These are phyloP conservation scores for Synanceia verrucosa DNA, from an alignment of 2,797 vertebrate genomes.

Conservation along the genomic window DNA sequence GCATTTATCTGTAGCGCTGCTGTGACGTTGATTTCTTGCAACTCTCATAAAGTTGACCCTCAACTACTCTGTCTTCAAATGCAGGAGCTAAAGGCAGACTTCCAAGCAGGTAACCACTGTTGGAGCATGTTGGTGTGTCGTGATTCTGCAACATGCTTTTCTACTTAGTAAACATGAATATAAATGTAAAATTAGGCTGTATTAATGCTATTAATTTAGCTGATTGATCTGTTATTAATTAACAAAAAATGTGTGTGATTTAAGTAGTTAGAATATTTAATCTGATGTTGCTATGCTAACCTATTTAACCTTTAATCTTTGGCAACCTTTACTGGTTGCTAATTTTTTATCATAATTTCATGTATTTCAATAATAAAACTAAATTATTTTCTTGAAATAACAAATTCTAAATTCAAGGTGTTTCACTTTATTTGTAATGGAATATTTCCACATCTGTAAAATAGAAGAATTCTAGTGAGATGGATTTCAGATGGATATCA, in stretches of 20 bases:
- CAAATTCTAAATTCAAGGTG: not conserved
- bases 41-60: constrained; percentile 67
- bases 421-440: not conserved
- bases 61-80: constrained; percentile 76
- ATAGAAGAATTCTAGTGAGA: not conserved
- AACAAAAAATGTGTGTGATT: not conserved
- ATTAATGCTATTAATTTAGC: not conserved
- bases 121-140: constrained; percentile 5
- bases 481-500: not conserved
- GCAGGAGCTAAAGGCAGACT: constrained; percentile 88
- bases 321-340: not conserved
- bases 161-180: not conserved
- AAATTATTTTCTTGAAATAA: not conserved
- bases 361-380: not conserved
- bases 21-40: constrained; percentile 21
- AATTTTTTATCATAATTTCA: not conserved
- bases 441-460: not conserved
- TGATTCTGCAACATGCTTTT: not conserved
- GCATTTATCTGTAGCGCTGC: constrained; percentile 1
- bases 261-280: not conserved
- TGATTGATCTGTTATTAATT: not conserved
- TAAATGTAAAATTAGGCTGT: not conserved
- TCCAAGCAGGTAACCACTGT: constrained; percentile 83
- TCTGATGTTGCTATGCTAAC: not conserved
- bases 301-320: not conserved